phyloP scores from a whole-genome alignment of 2,113 vertebrate genomes.

The Pygathrix nemaeus region DNA sequence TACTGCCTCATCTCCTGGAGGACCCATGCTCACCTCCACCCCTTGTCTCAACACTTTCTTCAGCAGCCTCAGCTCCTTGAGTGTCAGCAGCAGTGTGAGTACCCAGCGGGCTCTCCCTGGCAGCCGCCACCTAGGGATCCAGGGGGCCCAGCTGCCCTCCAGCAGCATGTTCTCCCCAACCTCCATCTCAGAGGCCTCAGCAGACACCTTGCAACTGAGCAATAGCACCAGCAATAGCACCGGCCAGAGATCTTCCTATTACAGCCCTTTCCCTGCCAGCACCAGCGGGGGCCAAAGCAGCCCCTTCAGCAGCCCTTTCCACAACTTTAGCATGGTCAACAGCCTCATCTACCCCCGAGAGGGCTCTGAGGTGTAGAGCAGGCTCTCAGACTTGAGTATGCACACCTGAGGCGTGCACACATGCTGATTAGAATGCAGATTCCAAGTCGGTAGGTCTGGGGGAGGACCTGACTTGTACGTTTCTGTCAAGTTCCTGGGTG shows the following conservation, averaged over 20 bases:
- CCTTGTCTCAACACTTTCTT: constrained; percentile 95
- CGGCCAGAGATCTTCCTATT: constrained; percentile 85
- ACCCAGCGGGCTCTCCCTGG: constrained; percentile 75
- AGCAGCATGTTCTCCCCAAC: constrained; percentile 65
- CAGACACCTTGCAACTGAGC: constrained; percentile 59
- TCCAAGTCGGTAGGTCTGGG: not conserved
- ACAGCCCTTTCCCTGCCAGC: constrained; percentile 89
- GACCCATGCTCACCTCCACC: constrained; percentile 79
- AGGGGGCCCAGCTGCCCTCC: constrained; percentile 86
- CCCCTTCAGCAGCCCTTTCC: constrained; percentile 93
- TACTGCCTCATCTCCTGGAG: constrained; percentile 87
- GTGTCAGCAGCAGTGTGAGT: constrained; percentile 72
- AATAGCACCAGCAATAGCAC: not conserved
- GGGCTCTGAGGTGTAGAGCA: constrained; percentile 91
- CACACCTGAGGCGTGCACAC: not conserved
- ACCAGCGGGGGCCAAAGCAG: constrained; percentile 89
- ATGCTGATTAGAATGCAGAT: not conserved
- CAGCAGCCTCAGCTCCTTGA: constrained; percentile 91
- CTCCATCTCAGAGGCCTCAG: not conserved
- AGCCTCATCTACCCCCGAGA: constrained; percentile 96
- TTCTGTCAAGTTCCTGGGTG: not conserved
- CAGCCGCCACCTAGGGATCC: constrained; percentile 87
- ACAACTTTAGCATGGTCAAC: constrained; percentile 96
- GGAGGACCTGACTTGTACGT: not conserved
- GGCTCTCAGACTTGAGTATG: not conserved